phyloP scores from a whole-genome alignment of 1,140 invertebrate genomes.

The Neodiprion fabricii region DNA sequence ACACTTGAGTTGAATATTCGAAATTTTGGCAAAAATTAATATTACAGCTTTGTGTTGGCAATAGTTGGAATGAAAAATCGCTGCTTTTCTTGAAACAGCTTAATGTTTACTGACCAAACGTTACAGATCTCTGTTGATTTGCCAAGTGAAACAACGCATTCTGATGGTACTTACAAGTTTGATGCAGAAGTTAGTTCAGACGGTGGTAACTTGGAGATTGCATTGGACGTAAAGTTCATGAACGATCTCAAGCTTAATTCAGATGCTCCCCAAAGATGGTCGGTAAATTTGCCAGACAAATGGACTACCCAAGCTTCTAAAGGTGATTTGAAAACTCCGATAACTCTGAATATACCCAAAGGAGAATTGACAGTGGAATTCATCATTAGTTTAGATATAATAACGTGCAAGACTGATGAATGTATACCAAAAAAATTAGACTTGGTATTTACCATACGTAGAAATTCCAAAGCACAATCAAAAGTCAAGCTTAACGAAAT shows the following conservation, averaged over 20 bases:
- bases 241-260: conserved; percentile 68
- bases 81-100: conserved; percentile 12
- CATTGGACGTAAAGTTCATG: conserved; percentile 58
- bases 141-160: conserved; percentile 46
- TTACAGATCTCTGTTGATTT: conserved; percentile 56
- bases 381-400: conserved; percentile 54
- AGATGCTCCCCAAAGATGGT: conserved; percentile 73
- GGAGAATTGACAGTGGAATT: conserved; percentile 41
- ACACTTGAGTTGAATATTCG: too few relatives aligned
- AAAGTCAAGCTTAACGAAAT: conserved; percentile 40
- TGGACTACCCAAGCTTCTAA: conserved; percentile 47
- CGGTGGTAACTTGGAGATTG: conserved; percentile 59
- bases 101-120: conserved; percentile 57
- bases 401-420: conserved; percentile 57
- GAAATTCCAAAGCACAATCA: conserved; percentile 33
- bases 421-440: conserved; percentile 60
- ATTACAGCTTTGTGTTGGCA: too few relatives aligned
- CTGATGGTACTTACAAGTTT: conserved; percentile 58
- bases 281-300: conserved; percentile 43
- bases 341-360: conserved; percentile 49
- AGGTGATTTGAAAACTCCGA: conserved; percentile 46
- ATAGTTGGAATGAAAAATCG: too few relatives aligned
- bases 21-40: too few relatives aligned
- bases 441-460: conserved; percentile 56
- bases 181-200: conserved; percentile 57